Evolutionary conservation across 2,888 invertebrate species (phyloP), one percentile per base, ranked within the genome.

Genomic region (Reticulitermes lucifugus): DNA sequence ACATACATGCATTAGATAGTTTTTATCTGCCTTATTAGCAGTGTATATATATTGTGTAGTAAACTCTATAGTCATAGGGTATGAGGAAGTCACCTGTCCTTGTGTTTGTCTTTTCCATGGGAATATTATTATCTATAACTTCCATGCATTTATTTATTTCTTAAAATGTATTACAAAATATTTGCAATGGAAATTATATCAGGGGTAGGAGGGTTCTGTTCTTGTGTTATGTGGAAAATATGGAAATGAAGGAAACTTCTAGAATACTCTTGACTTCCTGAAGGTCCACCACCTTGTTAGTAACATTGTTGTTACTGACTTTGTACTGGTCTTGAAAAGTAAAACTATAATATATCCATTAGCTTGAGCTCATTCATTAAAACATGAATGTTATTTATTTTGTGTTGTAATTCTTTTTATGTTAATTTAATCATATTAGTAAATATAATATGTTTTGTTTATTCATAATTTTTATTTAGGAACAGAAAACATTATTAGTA

Each of bases 371-470:
- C 55, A 55, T 18, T 18, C 18, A 55, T 18, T 55, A 18, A 55
- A 14, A 65, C 41, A 22, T 9, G 9, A 71, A 71, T 73, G 73
- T 73, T 73, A 10, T 73, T 73, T 73, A 73, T 73, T 1, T 21
- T 73, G 73, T 73, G 7, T n/a, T 73, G 73, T 73, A 73, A 41
- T 7, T 41, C 41, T n/a, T 70, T 73, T 73, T 73, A 10, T 41
- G 14, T 73, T 73, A 73, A 73, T 73, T 73, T 73, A 73, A 73
- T 73, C 14, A 29, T 41, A 41, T 21, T 21, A 18, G 73, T 73
- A 22, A 29, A 73, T 41, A 41, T 41, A 21, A 14, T 73, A 29
- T 70, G 46, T 46, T 71, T 10, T 71, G 73, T 73, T 25, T 65
- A 35, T 73, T 14, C 41, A 41, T 73, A 73, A 41, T 73, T 73